phyloP scores from a whole-genome alignment of 2,797 vertebrate species.

The Bradypodion pumilum region DNA sequence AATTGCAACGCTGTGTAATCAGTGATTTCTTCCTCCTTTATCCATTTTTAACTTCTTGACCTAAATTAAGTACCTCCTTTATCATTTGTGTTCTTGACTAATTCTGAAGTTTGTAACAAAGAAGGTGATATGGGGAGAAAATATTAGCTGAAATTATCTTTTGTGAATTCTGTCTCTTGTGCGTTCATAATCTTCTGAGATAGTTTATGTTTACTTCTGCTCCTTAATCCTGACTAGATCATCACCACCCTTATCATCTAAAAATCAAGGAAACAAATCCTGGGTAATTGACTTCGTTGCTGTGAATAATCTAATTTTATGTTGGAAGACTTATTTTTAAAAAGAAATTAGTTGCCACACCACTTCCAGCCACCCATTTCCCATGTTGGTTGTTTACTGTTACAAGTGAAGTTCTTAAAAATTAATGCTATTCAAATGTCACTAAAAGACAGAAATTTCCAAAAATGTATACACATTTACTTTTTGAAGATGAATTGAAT shows the following conservation, averaged over 20 bases:
- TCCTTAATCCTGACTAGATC: slow-evolving; percentile 34
- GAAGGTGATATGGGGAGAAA: slow-evolving; percentile 6
- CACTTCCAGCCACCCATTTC: not conserved
- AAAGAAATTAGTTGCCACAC: not conserved
- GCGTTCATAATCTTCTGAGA: slow-evolving; percentile 47
- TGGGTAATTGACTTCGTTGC: slow-evolving; percentile 12
- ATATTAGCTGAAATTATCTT: slow-evolving; percentile 25
- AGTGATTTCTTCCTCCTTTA: slow-evolving; percentile 25
- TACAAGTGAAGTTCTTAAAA: no score
- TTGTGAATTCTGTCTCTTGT: slow-evolving; percentile 52
- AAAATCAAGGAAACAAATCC: slow-evolving; percentile 49
- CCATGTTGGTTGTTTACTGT: no score
- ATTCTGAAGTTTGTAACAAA: slow-evolving; percentile 60
- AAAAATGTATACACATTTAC: no score
- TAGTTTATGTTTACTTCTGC: slow-evolving; percentile 46
- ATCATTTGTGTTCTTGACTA: slow-evolving; percentile 50
- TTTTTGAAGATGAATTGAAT: no score
- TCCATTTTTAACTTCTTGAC: slow-evolving; percentile 58
- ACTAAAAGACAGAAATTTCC: no score
- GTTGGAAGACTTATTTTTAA: not conserved
- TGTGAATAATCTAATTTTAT: not conserved
- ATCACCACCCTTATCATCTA: slow-evolving; percentile 7
- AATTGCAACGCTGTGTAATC: slow-evolving; percentile 45
- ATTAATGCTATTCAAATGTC: no score
- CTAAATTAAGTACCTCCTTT: slow-evolving; percentile 46